Evolutionary conservation across 1,140 invertebrate genomes (phyloP), one percentile per base, ranked within the genome.

Genomic region (Hylaeus anthracinus): DNA sequence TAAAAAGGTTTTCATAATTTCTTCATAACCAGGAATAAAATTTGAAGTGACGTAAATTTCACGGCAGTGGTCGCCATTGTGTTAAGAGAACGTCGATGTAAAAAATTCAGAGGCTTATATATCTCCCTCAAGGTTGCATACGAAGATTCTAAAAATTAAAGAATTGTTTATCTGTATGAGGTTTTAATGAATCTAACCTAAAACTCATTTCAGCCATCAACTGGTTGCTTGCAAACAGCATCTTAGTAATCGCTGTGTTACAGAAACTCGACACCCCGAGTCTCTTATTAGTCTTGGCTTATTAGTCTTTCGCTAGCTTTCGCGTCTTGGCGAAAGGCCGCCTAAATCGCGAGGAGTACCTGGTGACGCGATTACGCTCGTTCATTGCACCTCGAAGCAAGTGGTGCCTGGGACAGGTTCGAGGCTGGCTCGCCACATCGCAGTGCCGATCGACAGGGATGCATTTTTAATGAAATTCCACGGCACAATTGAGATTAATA

Each of bases 381-480:
- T 64, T 64, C 43, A 64, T 64, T 64, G 5, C 61, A 6, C 5
- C 61, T 6, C 15, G 6, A 9, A 9, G 51, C 12, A 3, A 43
- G 39, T 1, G 15, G 14, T 45, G 6, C n/a, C 39, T 56, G 55
- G 55, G 5, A 56, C 55, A 41, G 12, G 41, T 5, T 15, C 41
- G 41, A 2, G 6, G 64, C 12, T 39, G 43, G 6, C 15, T 48
- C 64, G 64, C 43, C 15, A 48, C 26, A 65, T 65, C 15, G 48
- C 61, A 2, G 12, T 39, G 1, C 14, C 37, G 12, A 64, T 64
- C 61, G 61, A 64, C 3, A 3, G 2, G 6, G 43, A 8, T 8
- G 45, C 26, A 51, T 51, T 67, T 51, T 48, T 67, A 67, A 67
- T 67, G 65, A 67, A 67, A 67, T 67, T 67, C 65, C 65, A 53